Evolutionary conservation across 2,888 invertebrate species (phyloP).

Genomic region (Eucriotettix oculatus): DNA sequence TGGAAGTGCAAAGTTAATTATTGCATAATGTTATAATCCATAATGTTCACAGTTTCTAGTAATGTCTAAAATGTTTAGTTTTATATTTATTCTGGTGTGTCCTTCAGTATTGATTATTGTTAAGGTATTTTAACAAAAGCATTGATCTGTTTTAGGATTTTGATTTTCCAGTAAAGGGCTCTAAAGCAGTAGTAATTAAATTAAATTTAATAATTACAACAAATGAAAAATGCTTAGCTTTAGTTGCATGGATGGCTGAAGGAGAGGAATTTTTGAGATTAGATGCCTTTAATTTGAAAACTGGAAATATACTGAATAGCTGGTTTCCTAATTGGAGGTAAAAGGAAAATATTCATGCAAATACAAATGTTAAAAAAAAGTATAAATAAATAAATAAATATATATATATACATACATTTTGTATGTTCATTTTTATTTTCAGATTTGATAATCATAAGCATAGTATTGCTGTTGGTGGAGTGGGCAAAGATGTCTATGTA

Average conservation of each 20-base stretch:
- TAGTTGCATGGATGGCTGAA: neutral
- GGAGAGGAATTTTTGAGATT: neutral
- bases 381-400: too few relatives aligned
- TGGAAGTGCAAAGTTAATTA: too few relatives aligned
- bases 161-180: too few relatives aligned
- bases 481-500: neutral
- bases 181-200: neutral
- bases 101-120: too few relatives aligned
- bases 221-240: neutral
- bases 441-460: neutral
- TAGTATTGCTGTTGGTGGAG: neutral
- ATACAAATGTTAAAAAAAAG: neutral
- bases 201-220: neutral
- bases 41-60: too few relatives aligned
- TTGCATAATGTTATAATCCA: too few relatives aligned
- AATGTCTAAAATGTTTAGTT: too few relatives aligned
- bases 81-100: too few relatives aligned
- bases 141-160: too few relatives aligned
- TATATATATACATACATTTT: neutral
- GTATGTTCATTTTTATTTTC: neutral
- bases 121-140: too few relatives aligned
- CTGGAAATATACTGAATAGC: neutral
- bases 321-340: too few relatives aligned
- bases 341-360: too few relatives aligned
- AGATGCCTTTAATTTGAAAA: neutral